phyloP scores from a whole-genome alignment of 2,888 invertebrate genomes.

The Omphaloscelis lunosa region DNA sequence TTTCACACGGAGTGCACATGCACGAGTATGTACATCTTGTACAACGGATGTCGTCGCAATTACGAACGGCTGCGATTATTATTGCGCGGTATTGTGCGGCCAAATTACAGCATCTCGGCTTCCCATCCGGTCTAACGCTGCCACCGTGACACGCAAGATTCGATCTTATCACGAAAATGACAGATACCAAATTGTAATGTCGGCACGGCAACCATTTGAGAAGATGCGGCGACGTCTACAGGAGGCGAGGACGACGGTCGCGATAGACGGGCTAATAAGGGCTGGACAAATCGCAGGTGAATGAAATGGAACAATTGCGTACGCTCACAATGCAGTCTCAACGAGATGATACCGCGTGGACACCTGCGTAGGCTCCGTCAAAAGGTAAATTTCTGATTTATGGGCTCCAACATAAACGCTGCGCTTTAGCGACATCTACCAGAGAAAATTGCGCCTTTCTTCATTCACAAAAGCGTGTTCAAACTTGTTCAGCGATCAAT shows the following conservation, averaged over 20 bases:
- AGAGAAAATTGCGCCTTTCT: conserved; percentile 85
- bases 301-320: conserved; percentile 75
- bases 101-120: conserved; percentile 89
- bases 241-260: conserved; percentile 72
- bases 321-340: conserved; percentile 76
- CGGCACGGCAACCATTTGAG: conserved; percentile 43
- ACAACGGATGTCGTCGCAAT: conserved; percentile 89
- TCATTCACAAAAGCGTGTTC: conserved; percentile 74
- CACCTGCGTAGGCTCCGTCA: conserved; percentile 80
- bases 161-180: conserved; percentile 65
- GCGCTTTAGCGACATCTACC: conserved; percentile 75
- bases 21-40: conserved; percentile 74
- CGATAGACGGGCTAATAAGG: conserved; percentile 79
- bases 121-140: conserved; percentile 85
- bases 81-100: conserved; percentile 88
- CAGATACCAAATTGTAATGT: conserved; percentile 63
- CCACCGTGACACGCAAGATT: conserved; percentile 58
- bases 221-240: conserved; percentile 71
- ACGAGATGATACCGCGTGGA: conserved; percentile 73
- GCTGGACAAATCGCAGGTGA: conserved; percentile 83
- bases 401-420: conserved; percentile 75
- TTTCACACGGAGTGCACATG: conserved; percentile 87
- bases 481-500: conserved; percentile 77
- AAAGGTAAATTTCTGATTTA: conserved; percentile 83
- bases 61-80: conserved; percentile 88